Evolutionary conservation across 2,113 vertebrate genomes (phyloP).

Genomic region (Dicentrarchus labrax): DNA sequence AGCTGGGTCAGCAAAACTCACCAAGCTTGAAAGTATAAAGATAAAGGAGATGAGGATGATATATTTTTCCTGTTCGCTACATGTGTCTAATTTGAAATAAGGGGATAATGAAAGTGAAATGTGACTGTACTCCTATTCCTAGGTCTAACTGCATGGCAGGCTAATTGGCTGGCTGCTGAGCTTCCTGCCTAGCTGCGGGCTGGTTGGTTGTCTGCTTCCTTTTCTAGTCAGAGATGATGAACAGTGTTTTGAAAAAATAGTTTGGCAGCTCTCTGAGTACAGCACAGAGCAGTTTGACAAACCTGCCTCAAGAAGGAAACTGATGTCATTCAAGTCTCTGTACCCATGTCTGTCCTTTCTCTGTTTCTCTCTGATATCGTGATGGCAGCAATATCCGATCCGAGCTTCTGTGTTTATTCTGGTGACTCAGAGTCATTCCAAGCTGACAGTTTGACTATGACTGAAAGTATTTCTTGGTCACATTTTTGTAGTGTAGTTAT

Average conservation of each 20-base stretch:
- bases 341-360: not conserved
- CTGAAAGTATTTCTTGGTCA: not conserved
- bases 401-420: slow-evolving; percentile 4
- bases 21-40: not conserved
- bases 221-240: slow-evolving; percentile 6
- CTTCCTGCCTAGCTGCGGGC: slow-evolving; percentile 19
- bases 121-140: not conserved
- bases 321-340: slow-evolving; percentile 19
- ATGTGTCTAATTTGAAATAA: not conserved
- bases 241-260: not conserved
- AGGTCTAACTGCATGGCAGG: not conserved
- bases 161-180: slow-evolving; percentile 31
- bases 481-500: too few relatives aligned
- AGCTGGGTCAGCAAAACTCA: not conserved
- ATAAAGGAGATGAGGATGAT: not conserved
- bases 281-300: slow-evolving; percentile 17
- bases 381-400: slow-evolving; percentile 5
- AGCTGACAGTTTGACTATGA: not conserved
- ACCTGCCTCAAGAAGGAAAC: slow-evolving; percentile 18
- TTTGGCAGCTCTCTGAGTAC: slow-evolving; percentile 14
- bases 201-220: slow-evolving; percentile 16
- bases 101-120: slow-evolving; percentile 3
- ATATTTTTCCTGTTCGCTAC: not conserved
- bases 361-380: not conserved
- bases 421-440: slow-evolving; percentile 5